phyloP scores from a whole-genome alignment of 2,113 vertebrate species.

The Oreochromis tanganicae region DNA sequence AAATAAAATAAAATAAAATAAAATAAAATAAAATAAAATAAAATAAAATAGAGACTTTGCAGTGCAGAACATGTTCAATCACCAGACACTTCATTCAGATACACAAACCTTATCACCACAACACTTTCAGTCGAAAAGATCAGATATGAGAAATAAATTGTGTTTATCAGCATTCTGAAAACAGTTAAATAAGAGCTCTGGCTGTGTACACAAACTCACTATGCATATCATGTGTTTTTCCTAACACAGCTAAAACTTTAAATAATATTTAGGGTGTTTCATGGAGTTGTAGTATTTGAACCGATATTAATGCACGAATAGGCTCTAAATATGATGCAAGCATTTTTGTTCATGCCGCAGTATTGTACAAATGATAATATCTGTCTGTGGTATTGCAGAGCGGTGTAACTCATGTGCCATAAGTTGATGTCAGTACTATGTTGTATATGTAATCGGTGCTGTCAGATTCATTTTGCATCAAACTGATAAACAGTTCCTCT shows the following conservation, averaged over 20 bases:
- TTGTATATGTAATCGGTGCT: background rate
- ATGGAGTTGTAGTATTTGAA: background rate
- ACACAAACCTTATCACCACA: background rate
- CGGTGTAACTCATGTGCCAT: background rate
- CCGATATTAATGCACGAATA: rapidly evolving
- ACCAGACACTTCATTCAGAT: background rate
- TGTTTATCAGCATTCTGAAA: background rate
- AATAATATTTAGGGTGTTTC: background rate
- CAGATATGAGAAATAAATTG: background rate
- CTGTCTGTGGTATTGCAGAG: background rate
- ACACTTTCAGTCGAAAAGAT: background rate
- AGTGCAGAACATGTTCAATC: background rate
- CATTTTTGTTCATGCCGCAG: background rate
- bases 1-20: background rate
- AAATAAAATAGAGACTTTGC: background rate
- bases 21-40: background rate
- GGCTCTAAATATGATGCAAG: background rate
- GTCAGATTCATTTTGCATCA: background rate
- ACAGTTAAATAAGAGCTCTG: background rate
- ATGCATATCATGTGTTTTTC: background rate
- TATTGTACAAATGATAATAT: background rate
- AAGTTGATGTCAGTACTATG: background rate
- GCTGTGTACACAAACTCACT: background rate
- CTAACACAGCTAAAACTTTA: background rate
- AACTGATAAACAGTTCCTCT: background rate